phyloP scores from a whole-genome alignment of 2,113 vertebrate genomes.

The Petrocephalus microphthalmus region DNA sequence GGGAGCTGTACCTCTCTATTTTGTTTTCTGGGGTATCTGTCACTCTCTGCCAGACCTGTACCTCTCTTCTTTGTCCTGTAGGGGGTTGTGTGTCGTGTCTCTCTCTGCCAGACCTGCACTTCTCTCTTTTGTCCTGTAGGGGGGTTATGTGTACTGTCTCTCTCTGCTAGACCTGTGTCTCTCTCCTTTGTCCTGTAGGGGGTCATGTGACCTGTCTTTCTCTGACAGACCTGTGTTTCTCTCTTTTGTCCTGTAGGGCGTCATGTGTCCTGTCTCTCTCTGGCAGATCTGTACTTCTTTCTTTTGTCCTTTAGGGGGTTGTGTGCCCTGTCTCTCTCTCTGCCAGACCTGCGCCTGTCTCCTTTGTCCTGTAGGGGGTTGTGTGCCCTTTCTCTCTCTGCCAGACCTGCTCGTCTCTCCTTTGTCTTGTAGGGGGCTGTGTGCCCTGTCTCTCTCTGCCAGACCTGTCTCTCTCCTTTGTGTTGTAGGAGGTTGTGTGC shows the following conservation, averaged over 20 bases:
- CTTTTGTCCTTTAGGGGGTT: not conserved
- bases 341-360: not conserved
- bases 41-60: not conserved
- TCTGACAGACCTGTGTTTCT: not conserved
- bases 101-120: not conserved
- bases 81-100: not conserved
- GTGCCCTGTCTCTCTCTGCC: not conserved
- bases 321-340: not conserved
- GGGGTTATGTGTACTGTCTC: too few species aligned
- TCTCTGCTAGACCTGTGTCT: not conserved
- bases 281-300: not conserved
- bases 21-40: not conserved
- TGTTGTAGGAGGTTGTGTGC: not conserved
- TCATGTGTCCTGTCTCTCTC: not conserved
- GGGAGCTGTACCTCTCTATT: not conserved
- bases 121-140: not conserved
- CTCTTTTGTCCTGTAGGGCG: not conserved
- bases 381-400: too few species aligned
- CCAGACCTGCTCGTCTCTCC: not conserved
- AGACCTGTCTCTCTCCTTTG: not conserved
- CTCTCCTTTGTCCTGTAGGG: not conserved
- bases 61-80: not conserved
- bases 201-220: not conserved
- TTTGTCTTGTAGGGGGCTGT: not conserved
- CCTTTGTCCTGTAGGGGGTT: not conserved